Evolutionary conservation across 37 sponge, comb jelly and placozoan genomes (phyloP), one percentile per base, ranked within the genome.

Genomic region (Haliclona indistincta): DNA sequence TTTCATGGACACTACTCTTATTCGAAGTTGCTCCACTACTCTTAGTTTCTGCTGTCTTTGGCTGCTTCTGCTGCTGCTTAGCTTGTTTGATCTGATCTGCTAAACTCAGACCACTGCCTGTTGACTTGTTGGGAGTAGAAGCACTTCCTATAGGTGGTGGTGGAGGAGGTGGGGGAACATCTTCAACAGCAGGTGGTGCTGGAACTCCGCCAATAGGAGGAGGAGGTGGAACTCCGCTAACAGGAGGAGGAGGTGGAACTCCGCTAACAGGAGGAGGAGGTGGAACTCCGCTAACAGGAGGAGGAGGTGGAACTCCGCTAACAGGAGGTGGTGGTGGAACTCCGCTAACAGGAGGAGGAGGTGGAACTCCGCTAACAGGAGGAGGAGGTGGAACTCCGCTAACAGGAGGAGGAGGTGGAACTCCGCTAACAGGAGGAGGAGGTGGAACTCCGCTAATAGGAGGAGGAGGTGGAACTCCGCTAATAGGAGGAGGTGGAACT

Each of bases 291-390:
- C 67, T 30, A 23, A 22, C 34, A 28, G 70, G 61, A 29, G 74
- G 63, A 13, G 71, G 68, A 19, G 72, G 78, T 33, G 71, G 54
- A 30, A 47, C 11, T 3, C 56, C 40, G 43, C 40, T 19, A 20
- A 65, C 65, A 41, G 86, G 80, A n/a, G 80, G 73, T 20, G 75
- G 74, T n/a, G 74, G 83, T n/a, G 80, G 83, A 38, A 35, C 66
- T 44, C 75, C 74, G 17, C 60, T 54, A 10, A 68, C 63, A 51
- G 73, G 82, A 43, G 86, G 86, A 37, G 86, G 86, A 47, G 64
- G 37, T 20, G 86, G 86, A 25, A 73, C 71, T 20, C 71, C 73
- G 23, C 78, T 56, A 19, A 70, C 43, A n/a, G 22, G 67, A 7
- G 64, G 61, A 39, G 43, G 42, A 29, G 76, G 74, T 7, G 75